Conservation (phyloP, 2,797 vertebrate species). For the Acanthurus lineatus region DNA sequence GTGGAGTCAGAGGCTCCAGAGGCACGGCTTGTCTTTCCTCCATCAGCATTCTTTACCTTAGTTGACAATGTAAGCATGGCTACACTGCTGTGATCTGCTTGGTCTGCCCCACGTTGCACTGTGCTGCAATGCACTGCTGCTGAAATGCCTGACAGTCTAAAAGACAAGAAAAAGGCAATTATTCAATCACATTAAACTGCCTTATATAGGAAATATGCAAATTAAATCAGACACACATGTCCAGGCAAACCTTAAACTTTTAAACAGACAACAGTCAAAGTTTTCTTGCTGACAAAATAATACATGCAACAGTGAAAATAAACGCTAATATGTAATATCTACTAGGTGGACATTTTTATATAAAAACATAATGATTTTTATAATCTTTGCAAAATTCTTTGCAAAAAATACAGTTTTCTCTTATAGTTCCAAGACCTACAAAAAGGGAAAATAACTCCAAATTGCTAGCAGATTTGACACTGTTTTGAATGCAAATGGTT, state of each 20-base stretch:
- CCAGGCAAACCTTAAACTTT: background rate
- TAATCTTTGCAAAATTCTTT: too few relatives aligned
- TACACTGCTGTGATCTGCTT: slow-evolving; percentile 66
- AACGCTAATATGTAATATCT: background rate
- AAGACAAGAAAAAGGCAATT: background rate
- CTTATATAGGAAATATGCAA: background rate
- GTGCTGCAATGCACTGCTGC: slow-evolving; percentile 53
- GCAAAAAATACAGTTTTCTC: background rate
- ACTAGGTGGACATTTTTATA: background rate
- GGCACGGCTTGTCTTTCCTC: slow-evolving; percentile 88
- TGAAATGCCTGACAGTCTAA: slow-evolving; percentile 60
- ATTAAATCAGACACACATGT: background rate
- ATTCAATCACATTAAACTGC: background rate
- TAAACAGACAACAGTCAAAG: background rate
- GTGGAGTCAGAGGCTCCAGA: slow-evolving; percentile 89
- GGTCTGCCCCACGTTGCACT: slow-evolving; percentile 50
- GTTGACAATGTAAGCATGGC: slow-evolving; percentile 96
- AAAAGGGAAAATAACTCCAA: background rate
- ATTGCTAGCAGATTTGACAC: background rate
- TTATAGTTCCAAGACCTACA: background rate
- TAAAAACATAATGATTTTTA: too few relatives aligned
- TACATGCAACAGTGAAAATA: background rate
- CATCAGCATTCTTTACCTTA: slow-evolving; percentile 96
- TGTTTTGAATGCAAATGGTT: background rate
- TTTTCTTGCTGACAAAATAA: background rate